Base-by-base conservation (phyloP, 2,797 vertebrate species). In the Pseudopleuronectes americanus region DNA sequence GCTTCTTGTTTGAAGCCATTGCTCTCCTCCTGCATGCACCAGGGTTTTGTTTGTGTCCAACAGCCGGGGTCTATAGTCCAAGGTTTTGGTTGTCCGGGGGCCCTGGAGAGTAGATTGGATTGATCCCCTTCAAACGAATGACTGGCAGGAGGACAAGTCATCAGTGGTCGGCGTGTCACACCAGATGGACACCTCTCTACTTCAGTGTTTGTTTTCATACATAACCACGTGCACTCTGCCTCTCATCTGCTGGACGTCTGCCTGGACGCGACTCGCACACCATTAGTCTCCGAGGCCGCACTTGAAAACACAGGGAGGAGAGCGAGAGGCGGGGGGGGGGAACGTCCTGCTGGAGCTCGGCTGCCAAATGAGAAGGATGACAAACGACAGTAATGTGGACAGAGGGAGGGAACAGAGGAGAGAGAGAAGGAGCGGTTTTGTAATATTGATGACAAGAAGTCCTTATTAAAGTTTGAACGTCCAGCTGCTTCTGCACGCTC, bases 121-220 rank as follows among this genome's bases (percentile, higher is more conserved):
- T 83, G 84, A 80, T 83, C 71, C 62, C 84, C 24, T 33, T 36
- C 80, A 81, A 85, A 77, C 70, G 71, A 85, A 77, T 77, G 74
- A 71, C 84, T 88, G 89, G 84, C 88, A 86, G 74, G 24, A 52
- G 45, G 84, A 84, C 87, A 76, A 84, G 71, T 79, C 81, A 83
- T 89, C 83, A 79, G 56, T 74, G 74, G 79, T 87, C 74, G 78
- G 68, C 64, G 76, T 64, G 76, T 81, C 80, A 84, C 67, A 84
- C 68, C 85, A 90, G 84, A 90, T 89, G 87, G 85, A 82, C 48
- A 31, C 22, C 9, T 81, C 68, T 78, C 64, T 56, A 70, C 75
- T 59, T 79, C 68, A 8, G 68, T 66, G 60, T 79, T 74, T 36
- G 57, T 71, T 48, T 48, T 83, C 68, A 38, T 69, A 79, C 41